phyloP scores from a whole-genome alignment of 2,113 vertebrate species.

The Erythrocebus patas region DNA sequence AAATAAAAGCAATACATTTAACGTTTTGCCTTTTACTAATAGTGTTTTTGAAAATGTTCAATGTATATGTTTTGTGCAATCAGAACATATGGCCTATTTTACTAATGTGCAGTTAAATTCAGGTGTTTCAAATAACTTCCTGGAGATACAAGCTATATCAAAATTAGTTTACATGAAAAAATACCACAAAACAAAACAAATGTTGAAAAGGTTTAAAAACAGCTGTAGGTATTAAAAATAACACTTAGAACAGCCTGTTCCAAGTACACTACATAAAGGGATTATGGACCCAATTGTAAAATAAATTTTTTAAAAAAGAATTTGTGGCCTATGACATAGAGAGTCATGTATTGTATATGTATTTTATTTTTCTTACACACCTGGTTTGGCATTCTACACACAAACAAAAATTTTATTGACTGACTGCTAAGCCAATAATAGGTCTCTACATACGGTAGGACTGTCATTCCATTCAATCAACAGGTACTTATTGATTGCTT shows the following conservation, averaged over 20 bases:
- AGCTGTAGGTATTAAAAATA: constrained; percentile 37
- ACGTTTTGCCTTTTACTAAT: neutral
- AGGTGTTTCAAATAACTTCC: constrained; percentile 36
- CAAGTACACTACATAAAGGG: constrained; percentile 58
- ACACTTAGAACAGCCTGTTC: neutral
- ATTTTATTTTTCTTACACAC: constrained; percentile 44
- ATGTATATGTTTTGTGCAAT: neutral
- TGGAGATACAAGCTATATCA: neutral
- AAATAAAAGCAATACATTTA: neutral
- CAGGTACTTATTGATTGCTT: neutral
- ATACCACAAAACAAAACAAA: neutral
- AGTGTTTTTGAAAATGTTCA: neutral
- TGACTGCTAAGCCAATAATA: neutral
- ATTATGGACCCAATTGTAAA: neutral
- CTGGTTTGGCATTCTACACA: neutral
- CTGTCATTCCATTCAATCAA: neutral
- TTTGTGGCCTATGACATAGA: neutral
- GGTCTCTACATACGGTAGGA: neutral
- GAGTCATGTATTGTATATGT: neutral
- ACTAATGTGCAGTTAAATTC: neutral
- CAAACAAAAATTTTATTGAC: neutral
- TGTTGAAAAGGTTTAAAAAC: neutral
- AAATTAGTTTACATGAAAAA: constrained; percentile 35
- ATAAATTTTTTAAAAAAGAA: neutral
- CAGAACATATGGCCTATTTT: neutral